A percentile compares a stretch with the other conserved stretches of the same genome.
Conservation (phyloP, 2,888 invertebrate genomes). For the Arctia plantaginis region DNA sequence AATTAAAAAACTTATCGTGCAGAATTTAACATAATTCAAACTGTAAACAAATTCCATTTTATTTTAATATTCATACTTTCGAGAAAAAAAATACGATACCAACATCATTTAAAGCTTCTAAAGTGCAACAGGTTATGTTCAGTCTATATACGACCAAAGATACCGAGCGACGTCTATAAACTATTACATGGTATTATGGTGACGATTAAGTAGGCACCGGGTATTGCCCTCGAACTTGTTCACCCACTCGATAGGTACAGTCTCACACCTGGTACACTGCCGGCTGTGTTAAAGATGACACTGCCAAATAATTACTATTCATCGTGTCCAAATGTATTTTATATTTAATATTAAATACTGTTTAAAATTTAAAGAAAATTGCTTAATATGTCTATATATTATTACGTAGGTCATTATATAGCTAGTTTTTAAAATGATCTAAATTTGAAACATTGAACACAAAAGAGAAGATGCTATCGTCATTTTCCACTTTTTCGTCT, state of each 20-base stretch:
- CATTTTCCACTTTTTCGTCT: too few relatives aligned
- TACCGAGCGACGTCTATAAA: not conserved
- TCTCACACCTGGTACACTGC: conserved; percentile 50
- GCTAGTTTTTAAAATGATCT: too few relatives aligned
- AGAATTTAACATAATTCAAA: not conserved
- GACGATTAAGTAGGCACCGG: conserved; percentile 48
- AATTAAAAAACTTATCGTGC: not conserved
- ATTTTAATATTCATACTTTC: not conserved
- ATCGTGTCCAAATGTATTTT: not conserved
- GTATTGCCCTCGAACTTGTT: conserved; percentile 58
- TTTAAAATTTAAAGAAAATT: too few relatives aligned
- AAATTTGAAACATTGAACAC: too few relatives aligned
- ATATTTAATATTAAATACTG: not conserved
- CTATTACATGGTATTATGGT: conserved; percentile 43
- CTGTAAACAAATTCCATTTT: not conserved
- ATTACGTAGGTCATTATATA: too few relatives aligned
- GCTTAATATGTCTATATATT: too few relatives aligned
- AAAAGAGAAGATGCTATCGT: too few relatives aligned
- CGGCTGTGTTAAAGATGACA: conserved; percentile 14
- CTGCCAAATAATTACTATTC: not conserved
- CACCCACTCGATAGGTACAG: conserved; percentile 53
- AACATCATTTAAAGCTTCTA: not conserved
- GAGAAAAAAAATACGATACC: not conserved
- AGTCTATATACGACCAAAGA: conserved; percentile 3
- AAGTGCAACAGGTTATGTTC: not conserved